Evolutionary conservation across 2,888 invertebrate genomes (phyloP).

Genomic region (Elysia crispata): DNA sequence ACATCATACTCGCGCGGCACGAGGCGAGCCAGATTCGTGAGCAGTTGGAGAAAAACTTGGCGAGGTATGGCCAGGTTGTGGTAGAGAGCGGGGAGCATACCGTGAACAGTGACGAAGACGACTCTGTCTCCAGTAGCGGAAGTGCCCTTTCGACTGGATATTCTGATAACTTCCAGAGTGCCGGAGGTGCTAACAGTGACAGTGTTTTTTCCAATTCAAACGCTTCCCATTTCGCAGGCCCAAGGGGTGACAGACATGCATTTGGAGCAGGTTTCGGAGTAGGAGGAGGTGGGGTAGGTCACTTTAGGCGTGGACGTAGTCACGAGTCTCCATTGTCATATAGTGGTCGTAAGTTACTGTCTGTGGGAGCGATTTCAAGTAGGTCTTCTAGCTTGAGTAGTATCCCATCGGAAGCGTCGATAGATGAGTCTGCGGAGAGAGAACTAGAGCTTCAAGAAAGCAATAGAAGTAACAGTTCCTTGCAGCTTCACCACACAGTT

Average conservation of each 20-base stretch:
- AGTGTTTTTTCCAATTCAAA: neutral
- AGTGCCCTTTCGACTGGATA: too few relatives aligned
- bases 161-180: neutral
- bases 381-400: constrained; percentile 1
- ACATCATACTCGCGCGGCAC: constrained; percentile 32
- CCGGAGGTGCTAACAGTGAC: neutral
- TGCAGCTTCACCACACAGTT: neutral
- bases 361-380: neutral
- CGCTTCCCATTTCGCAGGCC: neutral
- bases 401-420: neutral
- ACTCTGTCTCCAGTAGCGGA: neutral
- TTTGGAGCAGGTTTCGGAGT: too few relatives aligned
- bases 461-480: neutral
- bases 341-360: too few relatives aligned
- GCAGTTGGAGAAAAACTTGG: constrained; percentile 30
- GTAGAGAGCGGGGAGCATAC: constrained; percentile 35
- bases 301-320: constrained; percentile 1
- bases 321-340: neutral
- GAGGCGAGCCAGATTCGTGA: constrained; percentile 28
- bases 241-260: neutral
- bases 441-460: too few relatives aligned
- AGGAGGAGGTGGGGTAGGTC: too few relatives aligned
- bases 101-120: too few relatives aligned
- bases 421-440: neutral
- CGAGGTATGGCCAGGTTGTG: constrained; percentile 11